Evolutionary conservation across 2,888 invertebrate species (phyloP), one percentile per base, ranked within the genome.

Genomic region (Encarsia formosa): DNA sequence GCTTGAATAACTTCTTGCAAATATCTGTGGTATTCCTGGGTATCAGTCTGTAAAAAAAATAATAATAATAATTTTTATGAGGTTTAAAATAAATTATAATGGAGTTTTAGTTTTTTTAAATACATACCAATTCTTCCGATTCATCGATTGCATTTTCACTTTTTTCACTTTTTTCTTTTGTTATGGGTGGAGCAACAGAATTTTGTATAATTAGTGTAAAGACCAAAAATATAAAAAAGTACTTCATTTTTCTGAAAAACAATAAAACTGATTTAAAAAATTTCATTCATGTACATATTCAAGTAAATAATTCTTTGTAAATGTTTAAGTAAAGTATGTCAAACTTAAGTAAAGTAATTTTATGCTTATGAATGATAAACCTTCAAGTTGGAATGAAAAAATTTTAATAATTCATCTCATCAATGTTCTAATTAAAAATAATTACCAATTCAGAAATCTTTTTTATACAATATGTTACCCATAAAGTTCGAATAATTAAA

Each of bases 1-100:
- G 88, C 85, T 65, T 88, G 84, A 0, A 96, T 91, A 0, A 97
- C 91, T 76, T 97, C 92, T 60, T 86, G 85, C 37, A 97, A 75
- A 70, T 97, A 97, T 37, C 90, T 78, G 60, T 91, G 87, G 75
- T 97, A 97, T 68, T 89, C 88, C 74, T 88, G 80, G 59, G 65
- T 18, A 19, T 18, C 4, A 38, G 56, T 62, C 49, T 50, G 61
- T 68, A 58, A 62, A 20, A 11, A 51, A 44, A 4, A 16, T 6
- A 37, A 37, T 16, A 34, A 37, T 29, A 29, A 38, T 15, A 15
- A 23, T 35, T 9, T 26, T 29, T 41, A 16, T 49, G 31, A 4
- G 20, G 41, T 59, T 57, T 8, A 29, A 51, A 54, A 39, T 24
- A 49, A 42, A 31, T 35, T 40, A 43, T 4, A 15, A 24, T 29